Percentiles rank a stretch among this genome's conserved stretches.
These are phyloP conservation scores for Pleuronectes platessa DNA, from an alignment of 2,113 vertebrate genomes.

Conservation along the genomic window DNA sequence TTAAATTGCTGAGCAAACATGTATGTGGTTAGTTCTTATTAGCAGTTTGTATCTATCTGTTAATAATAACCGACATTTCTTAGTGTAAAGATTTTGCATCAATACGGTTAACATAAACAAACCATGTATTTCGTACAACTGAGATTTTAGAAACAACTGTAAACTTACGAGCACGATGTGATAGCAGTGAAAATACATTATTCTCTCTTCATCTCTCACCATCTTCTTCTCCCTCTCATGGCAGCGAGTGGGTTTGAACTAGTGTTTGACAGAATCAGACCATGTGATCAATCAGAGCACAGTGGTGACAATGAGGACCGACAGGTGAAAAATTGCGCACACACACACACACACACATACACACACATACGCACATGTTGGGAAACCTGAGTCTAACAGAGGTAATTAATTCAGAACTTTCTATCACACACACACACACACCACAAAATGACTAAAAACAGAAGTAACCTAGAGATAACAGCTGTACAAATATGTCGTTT, in stretches of 20 bases:
- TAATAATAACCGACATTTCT: neutral
- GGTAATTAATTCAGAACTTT: slow-evolving; percentile 38
- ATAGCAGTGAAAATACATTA: slow-evolving; percentile 39
- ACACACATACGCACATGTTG: slow-evolving; percentile 1
- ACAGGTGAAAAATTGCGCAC: slow-evolving; percentile 54
- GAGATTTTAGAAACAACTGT: slow-evolving; percentile 14
- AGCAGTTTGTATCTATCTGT: no score
- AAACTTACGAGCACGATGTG: slow-evolving; percentile 15
- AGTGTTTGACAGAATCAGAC: slow-evolving; percentile 75
- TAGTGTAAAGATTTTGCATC: no score
- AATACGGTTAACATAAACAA: no score
- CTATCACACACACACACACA: slow-evolving; percentile 3
- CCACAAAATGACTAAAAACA: slow-evolving; percentile 28
- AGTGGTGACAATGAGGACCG: slow-evolving; percentile 54
- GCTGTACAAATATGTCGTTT: slow-evolving; percentile 33
- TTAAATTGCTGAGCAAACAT: neutral
- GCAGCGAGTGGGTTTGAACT: slow-evolving; percentile 40
- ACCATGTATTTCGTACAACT: neutral
- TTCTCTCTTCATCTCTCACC: slow-evolving; percentile 9
- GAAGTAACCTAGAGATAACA: slow-evolving; percentile 46
- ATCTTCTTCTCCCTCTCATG: slow-evolving; percentile 8
- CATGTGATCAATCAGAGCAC: slow-evolving; percentile 77
- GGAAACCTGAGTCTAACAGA: slow-evolving; percentile 43
- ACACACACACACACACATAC: neutral
- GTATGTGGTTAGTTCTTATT: neutral